Conservation (phyloP, 2,113 vertebrate genomes). For the Microtus oregoni region DNA sequence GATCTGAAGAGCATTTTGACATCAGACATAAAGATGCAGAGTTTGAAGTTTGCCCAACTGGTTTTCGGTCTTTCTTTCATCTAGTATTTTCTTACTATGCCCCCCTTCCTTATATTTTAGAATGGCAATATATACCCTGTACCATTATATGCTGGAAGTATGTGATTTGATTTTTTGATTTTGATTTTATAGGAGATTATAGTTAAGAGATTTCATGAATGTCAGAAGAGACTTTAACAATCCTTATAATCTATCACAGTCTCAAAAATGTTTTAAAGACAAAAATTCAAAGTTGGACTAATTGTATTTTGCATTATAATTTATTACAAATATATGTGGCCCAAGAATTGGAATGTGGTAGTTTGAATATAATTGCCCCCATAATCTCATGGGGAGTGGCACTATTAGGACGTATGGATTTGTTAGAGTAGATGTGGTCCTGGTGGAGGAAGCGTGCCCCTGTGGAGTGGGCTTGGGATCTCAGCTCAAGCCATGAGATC, state of each 20-base stretch:
- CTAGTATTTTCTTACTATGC: neutral
- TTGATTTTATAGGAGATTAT: neutral
- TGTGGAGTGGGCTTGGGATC: neutral
- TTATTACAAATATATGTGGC: neutral
- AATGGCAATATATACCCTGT: neutral
- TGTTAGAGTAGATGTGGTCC: neutral
- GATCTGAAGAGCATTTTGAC: neutral
- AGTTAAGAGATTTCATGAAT: neutral
- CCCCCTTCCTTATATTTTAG: neutral
- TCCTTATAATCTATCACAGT: too few relatives aligned
- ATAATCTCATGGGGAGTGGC: neutral
- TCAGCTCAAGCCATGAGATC: neutral
- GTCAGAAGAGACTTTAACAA: neutral
- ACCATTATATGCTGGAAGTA: neutral
- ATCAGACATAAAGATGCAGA: neutral
- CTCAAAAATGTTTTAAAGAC: too few relatives aligned
- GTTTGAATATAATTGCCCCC: neutral
- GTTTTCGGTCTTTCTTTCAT: neutral
- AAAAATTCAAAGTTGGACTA: neutral
- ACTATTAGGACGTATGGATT: neutral
- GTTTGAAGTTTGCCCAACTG: neutral
- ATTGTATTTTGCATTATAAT: neutral
- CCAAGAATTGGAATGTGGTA: neutral
- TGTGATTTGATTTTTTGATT: neutral
- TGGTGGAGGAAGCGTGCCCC: neutral